Base-by-base conservation (phyloP, 2,113 vertebrate species). In the Oreochromis tanganicae region DNA sequence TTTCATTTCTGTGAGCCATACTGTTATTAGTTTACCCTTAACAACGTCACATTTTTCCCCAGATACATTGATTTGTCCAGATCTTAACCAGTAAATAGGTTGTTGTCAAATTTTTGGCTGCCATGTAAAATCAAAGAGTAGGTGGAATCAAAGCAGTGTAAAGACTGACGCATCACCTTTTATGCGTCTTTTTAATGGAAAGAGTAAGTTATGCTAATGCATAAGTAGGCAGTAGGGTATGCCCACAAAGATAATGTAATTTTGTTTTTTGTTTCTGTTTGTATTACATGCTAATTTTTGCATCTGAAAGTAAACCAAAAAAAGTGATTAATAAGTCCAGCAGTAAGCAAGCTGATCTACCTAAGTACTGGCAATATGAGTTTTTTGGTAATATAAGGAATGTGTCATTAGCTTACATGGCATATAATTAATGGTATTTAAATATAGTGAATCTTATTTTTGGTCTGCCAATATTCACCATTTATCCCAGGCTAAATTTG, bases 51-150 rank as follows among this genome's bases (percentile, higher is more conserved):
- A 43, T 71, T 24, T 43, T 71, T 24, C 3, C 12, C 66, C 66
- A 43, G 4, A 71, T 71, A 41, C 66, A 24, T 24, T 41, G n/a
- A 43, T 71, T 68, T 41, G 63, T 41, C 34, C 36, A 68, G 4
- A 41, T 14, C 63, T 43, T 43, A 71, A 71, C 66, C 36, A 24
- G 7, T 38, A 68, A 84, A 66, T 61, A 38, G 14, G 13, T 68
- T 57, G 54, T 24, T 19, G 16, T 71, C n/a, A 71, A 46, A 82
- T 80, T 52, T 81, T 57, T 61, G 9, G 46, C 29, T 84, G 36
- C 9, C 38, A 12, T 75, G 80, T 85, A 41, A 87, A 73, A 81
- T 90, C 80, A 85, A 14, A 71, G 36, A 41, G n/a, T 71, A 71
- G 36, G 36, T 71, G 7, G 34, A 14, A 41, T 38, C 63, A 68